These are phyloP conservation scores for Stomorhina lunata DNA, from an alignment of 2,888 invertebrate genomes.

Conservation along the genomic window DNA sequence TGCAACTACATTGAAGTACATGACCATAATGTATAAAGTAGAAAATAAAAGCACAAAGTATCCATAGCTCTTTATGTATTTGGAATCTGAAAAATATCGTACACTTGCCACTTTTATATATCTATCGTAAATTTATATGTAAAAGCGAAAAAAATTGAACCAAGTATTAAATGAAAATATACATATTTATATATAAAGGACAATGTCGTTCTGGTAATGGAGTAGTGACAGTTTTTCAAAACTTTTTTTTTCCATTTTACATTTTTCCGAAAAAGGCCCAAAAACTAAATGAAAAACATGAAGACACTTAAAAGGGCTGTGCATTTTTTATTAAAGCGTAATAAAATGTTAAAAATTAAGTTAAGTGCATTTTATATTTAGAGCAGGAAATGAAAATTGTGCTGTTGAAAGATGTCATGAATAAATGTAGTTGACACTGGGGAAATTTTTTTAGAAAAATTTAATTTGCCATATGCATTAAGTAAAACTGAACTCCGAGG, in stretches of 20 bases:
- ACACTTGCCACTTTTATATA: not conserved
- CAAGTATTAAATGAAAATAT: conserved; percentile 44
- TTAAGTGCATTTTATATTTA: conserved; percentile 1
- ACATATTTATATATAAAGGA: conserved; percentile 23
- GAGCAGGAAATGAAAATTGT: not conserved
- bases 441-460: not conserved
- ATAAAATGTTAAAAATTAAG: conserved; percentile 28
- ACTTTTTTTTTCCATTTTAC: not conserved
- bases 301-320: conserved; percentile 10
- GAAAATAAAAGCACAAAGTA: not conserved
- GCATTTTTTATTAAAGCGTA: conserved; percentile 12
- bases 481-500: no score
- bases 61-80: not conserved
- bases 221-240: conserved; percentile 32
- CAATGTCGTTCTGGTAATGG: conserved; percentile 33
- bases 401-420: not conserved
- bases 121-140: conserved; percentile 12
- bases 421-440: conserved; percentile 26
- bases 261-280: not conserved
- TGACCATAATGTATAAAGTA: not conserved
- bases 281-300: not conserved
- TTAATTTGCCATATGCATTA: no score
- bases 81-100: no score
- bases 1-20: not conserved
- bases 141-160: conserved; percentile 23